Percentiles rank a stretch among this genome's conserved stretches.
These are phyloP conservation scores for Gortyna flavago DNA, from an alignment of 2,888 invertebrate species.

Conservation along the genomic window DNA sequence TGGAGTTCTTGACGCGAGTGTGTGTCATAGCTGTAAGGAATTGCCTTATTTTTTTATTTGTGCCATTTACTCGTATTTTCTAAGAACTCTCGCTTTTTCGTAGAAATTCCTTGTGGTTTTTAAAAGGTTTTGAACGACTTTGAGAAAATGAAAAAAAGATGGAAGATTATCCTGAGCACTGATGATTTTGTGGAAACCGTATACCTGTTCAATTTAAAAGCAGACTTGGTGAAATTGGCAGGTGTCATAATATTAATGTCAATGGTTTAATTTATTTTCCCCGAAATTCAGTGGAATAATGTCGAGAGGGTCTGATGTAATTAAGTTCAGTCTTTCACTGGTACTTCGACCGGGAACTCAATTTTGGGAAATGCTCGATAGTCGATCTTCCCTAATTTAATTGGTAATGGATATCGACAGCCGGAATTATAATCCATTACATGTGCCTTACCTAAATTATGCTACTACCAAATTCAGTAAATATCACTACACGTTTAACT, in stretches of 20 bases:
- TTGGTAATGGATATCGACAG: slow-evolving; percentile 5
- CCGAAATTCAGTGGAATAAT: slow-evolving; percentile 21
- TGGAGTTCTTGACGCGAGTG: slow-evolving; percentile 39
- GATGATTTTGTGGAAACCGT: neutral
- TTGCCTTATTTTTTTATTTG: slow-evolving; percentile 1
- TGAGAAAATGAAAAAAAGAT: neutral
- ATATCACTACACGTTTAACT: neutral
- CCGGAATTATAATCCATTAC: slow-evolving; percentile 18
- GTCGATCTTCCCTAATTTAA: slow-evolving; percentile 29
- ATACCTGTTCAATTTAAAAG: slow-evolving; percentile 11
- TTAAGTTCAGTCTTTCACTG: slow-evolving; percentile 15
- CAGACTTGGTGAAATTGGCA: neutral
- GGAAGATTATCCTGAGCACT: neutral
- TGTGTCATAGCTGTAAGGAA: slow-evolving; percentile 35
- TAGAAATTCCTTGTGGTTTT: neutral
- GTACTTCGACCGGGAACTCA: slow-evolving; percentile 3
- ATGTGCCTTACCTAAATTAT: neutral
- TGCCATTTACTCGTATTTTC: slow-evolving; percentile 9
- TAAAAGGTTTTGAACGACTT: slow-evolving; percentile 4
- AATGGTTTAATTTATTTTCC: slow-evolving; percentile 30
- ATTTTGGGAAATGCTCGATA: slow-evolving; percentile 37
- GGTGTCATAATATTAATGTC: slow-evolving; percentile 21
- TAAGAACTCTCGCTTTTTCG: neutral
- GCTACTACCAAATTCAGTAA: too few relatives aligned
- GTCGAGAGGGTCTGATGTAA: slow-evolving; percentile 30